Percentiles rank a stretch among this genome's conserved stretches.
phyloP scores from a whole-genome alignment of 2,113 vertebrate genomes.

The Myotis lucifugus region DNA sequence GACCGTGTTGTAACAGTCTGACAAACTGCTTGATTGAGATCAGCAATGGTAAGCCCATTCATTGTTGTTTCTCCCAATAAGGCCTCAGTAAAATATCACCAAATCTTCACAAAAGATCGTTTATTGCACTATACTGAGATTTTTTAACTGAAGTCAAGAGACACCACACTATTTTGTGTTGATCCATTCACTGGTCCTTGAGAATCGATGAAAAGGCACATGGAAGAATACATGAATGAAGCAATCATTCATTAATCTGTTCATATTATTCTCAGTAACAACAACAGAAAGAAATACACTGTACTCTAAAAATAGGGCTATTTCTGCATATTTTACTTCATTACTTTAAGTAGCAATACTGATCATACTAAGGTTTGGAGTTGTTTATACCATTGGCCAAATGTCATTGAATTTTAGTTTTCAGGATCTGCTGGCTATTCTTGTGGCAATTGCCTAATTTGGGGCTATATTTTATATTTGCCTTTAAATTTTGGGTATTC shows the following conservation, averaged over 20 bases:
- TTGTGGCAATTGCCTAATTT: neutral
- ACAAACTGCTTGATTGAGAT: constrained; percentile 65
- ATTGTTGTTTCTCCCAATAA: constrained; percentile 69
- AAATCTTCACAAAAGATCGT: constrained; percentile 66
- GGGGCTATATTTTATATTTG: neutral
- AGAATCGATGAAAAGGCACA: constrained; percentile 32
- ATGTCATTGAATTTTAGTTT: constrained; percentile 21
- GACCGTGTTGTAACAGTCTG: constrained; percentile 49
- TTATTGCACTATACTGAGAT: constrained; percentile 46
- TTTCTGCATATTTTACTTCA: neutral
- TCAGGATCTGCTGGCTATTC: neutral
- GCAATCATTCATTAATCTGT: constrained; percentile 51
- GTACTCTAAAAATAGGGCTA: constrained; percentile 26
- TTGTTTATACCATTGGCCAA: neutral
- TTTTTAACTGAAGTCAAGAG: constrained; percentile 65
- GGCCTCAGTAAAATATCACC: constrained; percentile 50
- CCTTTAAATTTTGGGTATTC: neutral
- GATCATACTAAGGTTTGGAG: neutral
- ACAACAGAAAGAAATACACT: neutral
- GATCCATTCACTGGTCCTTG: constrained; percentile 46
- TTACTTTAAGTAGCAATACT: neutral
- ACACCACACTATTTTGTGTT: constrained; percentile 2
- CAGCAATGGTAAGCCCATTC: constrained; percentile 49
- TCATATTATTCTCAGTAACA: constrained; percentile 3
- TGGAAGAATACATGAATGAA: constrained; percentile 42